Evolutionary conservation across 2,797 vertebrate genomes (phyloP), one percentile per base, ranked within the genome.

Genomic region (Selene dorsalis): DNA sequence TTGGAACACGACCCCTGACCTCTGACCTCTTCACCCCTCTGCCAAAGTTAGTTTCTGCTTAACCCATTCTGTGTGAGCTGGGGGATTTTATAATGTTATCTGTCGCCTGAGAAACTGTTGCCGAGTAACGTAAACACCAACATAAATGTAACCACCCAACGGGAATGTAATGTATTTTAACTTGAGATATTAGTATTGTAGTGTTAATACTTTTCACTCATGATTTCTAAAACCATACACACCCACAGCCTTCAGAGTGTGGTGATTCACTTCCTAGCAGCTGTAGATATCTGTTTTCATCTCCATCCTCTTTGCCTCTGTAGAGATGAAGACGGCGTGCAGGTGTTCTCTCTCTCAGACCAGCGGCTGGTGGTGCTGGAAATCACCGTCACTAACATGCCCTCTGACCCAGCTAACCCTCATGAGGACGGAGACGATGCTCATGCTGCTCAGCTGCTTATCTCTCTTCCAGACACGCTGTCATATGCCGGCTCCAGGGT

Each of bases 351-450:
- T 7, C 72, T 98, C 86, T 96, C 95, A 0, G 95, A 96, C 79
- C 96, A 97, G 93, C 95, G 94, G 22, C 84, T 95, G 30, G 92
- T 98, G 28, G 95, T 95, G 17, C 84, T 99, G 88, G 96, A 98
- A 92, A 90, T 99, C 82, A 94, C 60, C 0, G 91, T 98, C 82
- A 97, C 94, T 73, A 99, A 99, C 89, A 71, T 90, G 78, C 97
- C 97, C 53, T 97, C 97, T 5, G 93, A 97, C 83, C 94, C 93
- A 0, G 35, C 73, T 6, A 2, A 82, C 20, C 96, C 96, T 0
- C 94, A 95, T 55, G 89, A 94, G 26, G 96, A 99, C 0, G 97
- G 97, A 2, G 97, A 98, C 0, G 97, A 98, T 0, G 98, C 97
- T 50, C 97, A 98, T 0, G 96, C 96, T 3, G 96, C 98, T 11